These are phyloP conservation scores for Glomeris marginata DNA, from an alignment of 2,888 invertebrate genomes.

Conservation along the genomic window DNA sequence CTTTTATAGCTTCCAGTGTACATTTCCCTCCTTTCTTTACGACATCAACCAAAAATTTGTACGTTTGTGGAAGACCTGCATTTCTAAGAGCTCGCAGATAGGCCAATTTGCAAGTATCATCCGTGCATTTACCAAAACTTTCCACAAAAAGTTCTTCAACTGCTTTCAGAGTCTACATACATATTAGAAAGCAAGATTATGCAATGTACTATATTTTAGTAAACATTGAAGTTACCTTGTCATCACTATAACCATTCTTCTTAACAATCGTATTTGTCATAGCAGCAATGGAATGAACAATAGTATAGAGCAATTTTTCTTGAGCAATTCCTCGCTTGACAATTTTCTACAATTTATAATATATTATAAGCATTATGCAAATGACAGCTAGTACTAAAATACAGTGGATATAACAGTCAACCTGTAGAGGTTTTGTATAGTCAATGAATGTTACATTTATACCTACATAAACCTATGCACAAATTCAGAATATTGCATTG, in stretches of 20 bases:
- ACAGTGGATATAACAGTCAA: too few relatives aligned
- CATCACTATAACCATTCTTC: not conserved
- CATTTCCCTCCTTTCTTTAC: not conserved
- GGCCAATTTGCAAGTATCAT: slow-evolving; percentile 4
- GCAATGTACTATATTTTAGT: not conserved
- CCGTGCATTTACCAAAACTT: slow-evolving; percentile 2
- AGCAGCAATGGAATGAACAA: slow-evolving; percentile 37
- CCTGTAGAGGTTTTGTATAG: too few relatives aligned
- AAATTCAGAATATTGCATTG: too few relatives aligned
- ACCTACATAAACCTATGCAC: too few relatives aligned
- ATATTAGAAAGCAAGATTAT: not conserved
- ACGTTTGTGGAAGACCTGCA: not conserved
- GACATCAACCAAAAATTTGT: slow-evolving; percentile 1
- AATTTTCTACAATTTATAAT: slow-evolving; percentile 25
- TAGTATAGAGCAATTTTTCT: slow-evolving; percentile 47
- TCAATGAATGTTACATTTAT: too few relatives aligned
- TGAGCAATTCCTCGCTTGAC: slow-evolving; percentile 34
- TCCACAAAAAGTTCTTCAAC: not conserved
- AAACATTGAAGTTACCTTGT: not conserved
- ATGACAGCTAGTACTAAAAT: too few relatives aligned
- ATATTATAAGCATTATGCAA: slow-evolving; percentile 28
- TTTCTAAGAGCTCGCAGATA: slow-evolving; percentile 2
- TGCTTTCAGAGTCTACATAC: not conserved
- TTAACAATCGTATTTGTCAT: slow-evolving; percentile 35
- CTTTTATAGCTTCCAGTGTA: slow-evolving; percentile 4